Evolutionary conservation across 1,140 invertebrate species (phyloP), one percentile per base, ranked within the genome.

Genomic region (Habropoda laboriosa): DNA sequence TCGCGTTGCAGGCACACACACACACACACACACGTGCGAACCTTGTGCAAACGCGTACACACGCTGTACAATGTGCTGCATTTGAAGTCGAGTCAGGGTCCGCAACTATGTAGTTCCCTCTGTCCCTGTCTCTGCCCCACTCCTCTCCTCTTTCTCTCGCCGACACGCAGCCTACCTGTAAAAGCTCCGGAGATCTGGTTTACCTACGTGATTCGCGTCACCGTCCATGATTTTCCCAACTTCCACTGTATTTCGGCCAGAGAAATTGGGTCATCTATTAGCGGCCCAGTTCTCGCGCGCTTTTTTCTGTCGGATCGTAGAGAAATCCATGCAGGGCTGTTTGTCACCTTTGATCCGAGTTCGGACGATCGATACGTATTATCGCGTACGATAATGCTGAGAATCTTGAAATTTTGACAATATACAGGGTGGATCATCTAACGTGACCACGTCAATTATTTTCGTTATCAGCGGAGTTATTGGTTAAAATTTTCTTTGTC

Each of bases 21-120:
- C 67, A 45, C 63, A 51, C 51, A 30, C 74, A n/a, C 16, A 4
- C 55, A 32, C 16, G 30, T 27, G 4, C 32, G 27, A 30, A 16
- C 49, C 7, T n/a, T 24, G 10, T 53, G 75, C 61, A 79, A 85
- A 79, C 79, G 78, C 78, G 83, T 83, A 75, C 64, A 47, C 64
- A 24, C 30, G 67, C 40, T 30, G 70, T n/a, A n/a, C 79, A 77
- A 42, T 73, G 79, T 51, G 79, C 64, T 45, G 79, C 80, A 82
- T 85, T 84, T 64, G 71, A 82, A 86, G 72, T 85, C 57, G 68
- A 45, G 64, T 80, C 79, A 77, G 49, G 45, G 53, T 51, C 55
- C 30, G 51, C 66, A 79, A 79, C 76, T 68, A n/a, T n/a, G n/a
- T n/a, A 63, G 76, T 70, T 67, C 32, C 32, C 47, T 58, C 35